Conservation (phyloP, 2,113 vertebrate genomes). For the Numida meleagris region DNA sequence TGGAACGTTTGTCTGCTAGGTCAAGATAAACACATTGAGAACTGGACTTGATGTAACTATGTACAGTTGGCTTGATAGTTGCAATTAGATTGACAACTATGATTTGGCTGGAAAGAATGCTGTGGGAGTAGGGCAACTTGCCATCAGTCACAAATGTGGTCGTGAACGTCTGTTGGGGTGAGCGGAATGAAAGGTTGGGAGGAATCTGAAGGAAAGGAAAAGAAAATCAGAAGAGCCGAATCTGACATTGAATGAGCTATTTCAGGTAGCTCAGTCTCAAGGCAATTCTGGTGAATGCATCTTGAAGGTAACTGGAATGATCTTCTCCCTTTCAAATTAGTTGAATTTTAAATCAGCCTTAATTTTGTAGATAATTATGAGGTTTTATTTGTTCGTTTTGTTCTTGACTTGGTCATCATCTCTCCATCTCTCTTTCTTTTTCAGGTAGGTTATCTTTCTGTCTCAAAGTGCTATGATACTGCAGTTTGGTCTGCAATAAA, state of each 20-base stretch:
- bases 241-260: background rate
- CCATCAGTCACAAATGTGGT: background rate
- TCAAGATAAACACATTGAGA: slow-evolving; percentile 9
- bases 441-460: background rate
- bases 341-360: background rate
- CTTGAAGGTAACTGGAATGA: background rate
- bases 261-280: background rate
- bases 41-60: background rate
- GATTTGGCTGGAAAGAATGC: slow-evolving; percentile 39
- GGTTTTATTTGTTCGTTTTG: background rate
- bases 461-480: background rate
- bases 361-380: background rate
- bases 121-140: slow-evolving; percentile 15
- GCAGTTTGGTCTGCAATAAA: background rate
- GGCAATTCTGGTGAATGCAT: accelerated
- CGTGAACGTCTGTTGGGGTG: background rate
- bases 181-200: background rate
- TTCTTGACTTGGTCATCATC: background rate
- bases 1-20: background rate
- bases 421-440: background rate
- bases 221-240: background rate
- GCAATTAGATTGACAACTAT: background rate
- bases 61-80: background rate
- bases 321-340: background rate
- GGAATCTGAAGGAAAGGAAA: background rate